A percentile compares a stretch with the other conserved stretches of the same genome.
phyloP scores from a whole-genome alignment of 2,888 invertebrate genomes.

The Pelosia muscerda region DNA sequence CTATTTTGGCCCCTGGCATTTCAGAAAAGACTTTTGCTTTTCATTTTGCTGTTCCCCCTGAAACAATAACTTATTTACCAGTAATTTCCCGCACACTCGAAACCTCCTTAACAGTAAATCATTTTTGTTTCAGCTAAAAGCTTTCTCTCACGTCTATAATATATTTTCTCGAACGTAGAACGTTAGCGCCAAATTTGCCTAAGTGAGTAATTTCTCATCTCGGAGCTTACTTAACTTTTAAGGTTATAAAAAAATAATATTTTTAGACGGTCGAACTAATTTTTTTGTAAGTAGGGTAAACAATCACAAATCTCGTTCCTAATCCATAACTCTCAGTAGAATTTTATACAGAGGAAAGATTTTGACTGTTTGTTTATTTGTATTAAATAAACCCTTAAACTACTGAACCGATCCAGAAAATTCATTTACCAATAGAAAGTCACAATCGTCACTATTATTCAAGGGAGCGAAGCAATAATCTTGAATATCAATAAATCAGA shows the following conservation, averaged over 20 bases:
- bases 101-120: background rate
- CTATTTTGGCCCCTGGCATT: background rate
- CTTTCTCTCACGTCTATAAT: conserved; percentile 2
- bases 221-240: background rate
- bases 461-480: no score
- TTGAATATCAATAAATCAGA: no score
- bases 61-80: conserved; percentile 9
- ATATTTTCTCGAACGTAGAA: conserved; percentile 1
- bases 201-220: conserved; percentile 9
- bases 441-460: no score
- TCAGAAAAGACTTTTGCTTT: background rate
- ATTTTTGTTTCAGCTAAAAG: conserved; percentile 9
- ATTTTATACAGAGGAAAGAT: no score
- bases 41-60: background rate
- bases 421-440: no score
- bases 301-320: no score
- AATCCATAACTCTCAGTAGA: no score
- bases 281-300: no score
- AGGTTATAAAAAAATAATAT: background rate
- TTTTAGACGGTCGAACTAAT: background rate
- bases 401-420: no score
- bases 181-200: background rate
- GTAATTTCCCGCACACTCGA: conserved; percentile 4
- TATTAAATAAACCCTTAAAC: no score
- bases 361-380: no score